Base-by-base conservation (phyloP, 1,140 invertebrate species). In the Orchesella cincta region DNA sequence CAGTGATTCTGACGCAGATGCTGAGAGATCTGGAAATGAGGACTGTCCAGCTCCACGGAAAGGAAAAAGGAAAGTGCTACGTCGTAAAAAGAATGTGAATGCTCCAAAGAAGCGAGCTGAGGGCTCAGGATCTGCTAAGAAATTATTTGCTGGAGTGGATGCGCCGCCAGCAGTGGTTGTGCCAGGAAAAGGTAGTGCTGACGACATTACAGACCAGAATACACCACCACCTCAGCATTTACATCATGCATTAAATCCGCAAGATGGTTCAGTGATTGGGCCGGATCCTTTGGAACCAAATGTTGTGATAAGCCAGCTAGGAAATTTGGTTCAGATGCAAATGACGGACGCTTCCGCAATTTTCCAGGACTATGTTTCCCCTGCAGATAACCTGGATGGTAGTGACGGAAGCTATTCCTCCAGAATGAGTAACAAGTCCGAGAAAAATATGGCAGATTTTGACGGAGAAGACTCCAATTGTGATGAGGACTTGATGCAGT, bases 381-480 rank as follows among this genome's bases (percentile, higher is more conserved):
- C 76, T 20, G 39, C 67, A 23, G 76, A 81, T 74, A 46, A 76
- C 20, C 23, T 77, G 26, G 76, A 78, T 33, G 76, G 72, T 8
- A 79, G 78, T 83, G 90, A 91, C 78, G 93, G 92, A 0, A 93
- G 91, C 78, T 92, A 93, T 83, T 96, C 94, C 52, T 96, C 94
- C 28, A 89, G 93, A 26, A 91, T 96, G 86, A 95, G 93, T 54
- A 94, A 93, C 76, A 96, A 96, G 86, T 96, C 94, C n/a, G 94
- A 96, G 81, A 96, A 96, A 80, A 96, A 96, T 85, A 91, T 97
- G 89, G 94, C 94, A 0, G 95, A 97, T 85, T 94, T 97, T 83
- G 95, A 97, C 81, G 95, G 95, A 31, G 95, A 97, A 83, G 93
- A 96, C 81, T 94, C 92, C 39, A 92, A 91, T 29, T 92, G 92